Evolutionary conservation across 53 echinoderm and acorn worm species (phyloP).

Genomic region (Holothuria leucospilota): DNA sequence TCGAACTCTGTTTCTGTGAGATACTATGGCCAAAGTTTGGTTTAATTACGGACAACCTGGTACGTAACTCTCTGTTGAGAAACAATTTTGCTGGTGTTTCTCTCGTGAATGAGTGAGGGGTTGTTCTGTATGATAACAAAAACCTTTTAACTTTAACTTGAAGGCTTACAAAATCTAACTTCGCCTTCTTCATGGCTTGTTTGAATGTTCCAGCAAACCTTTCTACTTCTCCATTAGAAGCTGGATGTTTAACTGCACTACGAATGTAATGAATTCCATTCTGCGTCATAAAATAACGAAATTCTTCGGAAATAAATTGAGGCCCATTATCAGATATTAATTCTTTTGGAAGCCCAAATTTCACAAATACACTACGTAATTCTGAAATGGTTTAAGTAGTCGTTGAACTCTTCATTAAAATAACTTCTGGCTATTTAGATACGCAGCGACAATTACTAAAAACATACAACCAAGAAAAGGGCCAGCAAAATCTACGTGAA

Average conservation of each 20-base stretch:
- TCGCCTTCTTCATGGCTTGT: no score
- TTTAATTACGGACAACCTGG: background rate
- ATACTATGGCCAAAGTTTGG: background rate
- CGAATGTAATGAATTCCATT: conserved; percentile 32
- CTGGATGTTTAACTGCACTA: conserved; percentile 26
- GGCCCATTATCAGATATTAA: conserved; percentile 28
- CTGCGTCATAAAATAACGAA: conserved; percentile 4
- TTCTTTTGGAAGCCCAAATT: conserved; percentile 24
- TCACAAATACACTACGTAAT: conserved; percentile 22
- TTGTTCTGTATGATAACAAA: background rate
- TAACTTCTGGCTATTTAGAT: conserved; percentile 70
- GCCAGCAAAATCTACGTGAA: conserved; percentile 74
- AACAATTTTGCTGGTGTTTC: conserved; percentile 2
- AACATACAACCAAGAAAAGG: conserved; percentile 65
- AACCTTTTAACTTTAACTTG: background rate
- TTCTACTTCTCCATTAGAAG: conserved; percentile 13
- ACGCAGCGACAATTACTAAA: conserved; percentile 59
- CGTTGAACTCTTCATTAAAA: conserved; percentile 56
- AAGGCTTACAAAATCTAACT: background rate
- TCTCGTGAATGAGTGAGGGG: background rate
- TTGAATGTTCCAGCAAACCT: conserved; percentile 52
- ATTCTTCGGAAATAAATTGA: conserved; percentile 38
- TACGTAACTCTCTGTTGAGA: conserved; percentile 1
- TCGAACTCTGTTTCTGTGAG: background rate
- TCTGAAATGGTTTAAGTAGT: conserved; percentile 23